phyloP scores from a whole-genome alignment of 2,797 vertebrate species.

The Myripristis jacobus region DNA sequence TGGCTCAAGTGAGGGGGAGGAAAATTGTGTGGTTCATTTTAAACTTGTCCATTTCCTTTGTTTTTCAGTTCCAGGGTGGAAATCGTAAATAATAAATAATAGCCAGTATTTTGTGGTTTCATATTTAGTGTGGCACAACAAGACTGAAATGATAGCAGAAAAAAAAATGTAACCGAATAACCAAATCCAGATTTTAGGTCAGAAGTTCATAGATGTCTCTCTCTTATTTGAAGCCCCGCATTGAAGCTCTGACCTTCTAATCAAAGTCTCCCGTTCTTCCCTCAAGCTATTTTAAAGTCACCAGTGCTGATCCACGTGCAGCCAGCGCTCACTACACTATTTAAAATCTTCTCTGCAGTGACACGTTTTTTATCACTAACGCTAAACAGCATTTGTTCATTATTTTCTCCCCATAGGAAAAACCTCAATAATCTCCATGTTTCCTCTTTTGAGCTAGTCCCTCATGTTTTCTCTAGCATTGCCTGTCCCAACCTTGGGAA shows the following conservation, averaged over 20 bases:
- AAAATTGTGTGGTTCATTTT: constrained; percentile 57
- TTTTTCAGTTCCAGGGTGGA: constrained; percentile 64
- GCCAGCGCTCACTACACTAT: constrained; percentile 22
- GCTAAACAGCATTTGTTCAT: constrained; percentile 34
- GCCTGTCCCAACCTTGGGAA: constrained; percentile 74
- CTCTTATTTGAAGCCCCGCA: constrained; percentile 51
- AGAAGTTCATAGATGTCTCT: constrained; percentile 58
- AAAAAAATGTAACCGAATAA: constrained; percentile 40
- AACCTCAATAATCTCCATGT: constrained; percentile 70
- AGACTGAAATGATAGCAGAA: constrained; percentile 46
- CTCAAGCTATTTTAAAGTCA: constrained; percentile 48
- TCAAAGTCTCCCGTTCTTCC: constrained; percentile 29
- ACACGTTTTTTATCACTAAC: constrained; percentile 41
- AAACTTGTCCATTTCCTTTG: constrained; percentile 82
- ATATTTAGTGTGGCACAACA: constrained; percentile 52
- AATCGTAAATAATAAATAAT: constrained; percentile 79
- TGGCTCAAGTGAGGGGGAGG: constrained; percentile 61
- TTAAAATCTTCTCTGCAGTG: constrained; percentile 38
- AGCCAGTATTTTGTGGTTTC: constrained; percentile 55
- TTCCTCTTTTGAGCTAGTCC: constrained; percentile 77
- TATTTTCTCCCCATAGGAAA: constrained; percentile 37
- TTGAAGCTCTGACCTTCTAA: constrained; percentile 62
- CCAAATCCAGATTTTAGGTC: constrained; percentile 64
- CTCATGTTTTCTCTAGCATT: constrained; percentile 75
- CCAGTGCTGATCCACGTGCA: constrained; percentile 11